Conservation (phyloP, 2,113 vertebrate genomes). For the Amazona vittata region DNA sequence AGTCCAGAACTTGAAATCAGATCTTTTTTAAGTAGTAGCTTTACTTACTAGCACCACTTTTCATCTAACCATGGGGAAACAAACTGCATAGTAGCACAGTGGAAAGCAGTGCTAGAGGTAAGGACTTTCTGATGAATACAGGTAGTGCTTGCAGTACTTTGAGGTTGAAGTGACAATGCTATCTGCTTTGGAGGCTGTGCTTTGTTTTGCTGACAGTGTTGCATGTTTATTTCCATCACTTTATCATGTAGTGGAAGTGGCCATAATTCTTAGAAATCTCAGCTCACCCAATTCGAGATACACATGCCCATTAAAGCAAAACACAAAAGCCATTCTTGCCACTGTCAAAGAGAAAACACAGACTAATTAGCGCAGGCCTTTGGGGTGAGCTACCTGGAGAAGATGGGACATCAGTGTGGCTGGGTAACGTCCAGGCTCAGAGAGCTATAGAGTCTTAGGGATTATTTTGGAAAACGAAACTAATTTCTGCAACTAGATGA, state of each 20-base stretch:
- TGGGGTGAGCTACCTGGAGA: not conserved
- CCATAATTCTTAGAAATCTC: not conserved
- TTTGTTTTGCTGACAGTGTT: not conserved
- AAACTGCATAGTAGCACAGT: not conserved
- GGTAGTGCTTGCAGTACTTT: not conserved
- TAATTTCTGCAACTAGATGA: not conserved
- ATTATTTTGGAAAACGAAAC: not conserved
- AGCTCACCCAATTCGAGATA: not conserved
- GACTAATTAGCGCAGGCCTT: not conserved
- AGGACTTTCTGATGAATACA: not conserved
- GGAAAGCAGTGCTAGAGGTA: not conserved
- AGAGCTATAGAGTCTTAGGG: not conserved
- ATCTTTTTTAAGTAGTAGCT: not conserved
- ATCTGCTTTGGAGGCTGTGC: not conserved
- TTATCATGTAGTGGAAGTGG: not conserved
- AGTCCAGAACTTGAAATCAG: not conserved
- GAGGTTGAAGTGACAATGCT: not conserved
- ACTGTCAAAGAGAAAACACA: not conserved
- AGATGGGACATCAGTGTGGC: not conserved
- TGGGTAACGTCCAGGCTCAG: not conserved
- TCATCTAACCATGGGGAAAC: not conserved
- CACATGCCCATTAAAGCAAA: not conserved
- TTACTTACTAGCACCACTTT: not conserved
- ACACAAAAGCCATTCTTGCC: not conserved
- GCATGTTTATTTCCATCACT: not conserved